These are phyloP conservation scores for Vulpes lagopus DNA, from an alignment of 2,113 vertebrate species.

Conservation along the genomic window DNA sequence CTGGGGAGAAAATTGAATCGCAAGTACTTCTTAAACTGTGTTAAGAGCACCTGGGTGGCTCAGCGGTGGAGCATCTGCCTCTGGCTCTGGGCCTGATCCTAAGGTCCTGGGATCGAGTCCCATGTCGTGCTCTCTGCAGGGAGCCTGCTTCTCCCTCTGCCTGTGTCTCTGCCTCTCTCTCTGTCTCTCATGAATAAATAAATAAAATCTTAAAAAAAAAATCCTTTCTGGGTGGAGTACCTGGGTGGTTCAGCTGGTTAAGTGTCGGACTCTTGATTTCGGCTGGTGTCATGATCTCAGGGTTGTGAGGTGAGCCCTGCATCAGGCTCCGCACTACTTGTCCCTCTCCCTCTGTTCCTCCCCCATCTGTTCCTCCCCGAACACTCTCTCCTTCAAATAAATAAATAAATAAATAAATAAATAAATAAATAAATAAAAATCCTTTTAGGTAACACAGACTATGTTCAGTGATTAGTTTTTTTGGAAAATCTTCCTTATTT, in stretches of 20 bases:
- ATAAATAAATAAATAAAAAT: not conserved
- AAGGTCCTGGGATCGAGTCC: too few relatives aligned
- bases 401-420: not conserved
- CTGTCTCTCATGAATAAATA: too few relatives aligned
- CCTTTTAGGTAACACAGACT: constrained; percentile 53
- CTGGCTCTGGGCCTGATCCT: too few relatives aligned
- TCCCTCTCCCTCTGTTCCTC: not conserved
- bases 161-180: too few relatives aligned
- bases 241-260: not conserved
- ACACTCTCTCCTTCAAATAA: not conserved
- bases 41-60: not conserved
- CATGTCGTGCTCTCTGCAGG: too few relatives aligned
- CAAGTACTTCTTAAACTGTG: not conserved
- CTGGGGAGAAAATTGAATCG: not conserved
- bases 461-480: constrained; percentile 50
- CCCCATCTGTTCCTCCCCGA: not conserved
- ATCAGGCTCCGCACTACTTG: not conserved
- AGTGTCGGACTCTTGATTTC: not conserved
- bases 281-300: not conserved
- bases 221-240: not conserved
- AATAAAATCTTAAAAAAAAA: too few relatives aligned
- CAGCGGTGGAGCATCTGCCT: too few relatives aligned
- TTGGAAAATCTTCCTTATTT: constrained; percentile 78
- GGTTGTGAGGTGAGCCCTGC: not conserved
- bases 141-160: too few relatives aligned